Conservation (phyloP, 30 jellyfish, hydroid and myxozoan genomes). For the Chrysaora quinquecirrha region DNA sequence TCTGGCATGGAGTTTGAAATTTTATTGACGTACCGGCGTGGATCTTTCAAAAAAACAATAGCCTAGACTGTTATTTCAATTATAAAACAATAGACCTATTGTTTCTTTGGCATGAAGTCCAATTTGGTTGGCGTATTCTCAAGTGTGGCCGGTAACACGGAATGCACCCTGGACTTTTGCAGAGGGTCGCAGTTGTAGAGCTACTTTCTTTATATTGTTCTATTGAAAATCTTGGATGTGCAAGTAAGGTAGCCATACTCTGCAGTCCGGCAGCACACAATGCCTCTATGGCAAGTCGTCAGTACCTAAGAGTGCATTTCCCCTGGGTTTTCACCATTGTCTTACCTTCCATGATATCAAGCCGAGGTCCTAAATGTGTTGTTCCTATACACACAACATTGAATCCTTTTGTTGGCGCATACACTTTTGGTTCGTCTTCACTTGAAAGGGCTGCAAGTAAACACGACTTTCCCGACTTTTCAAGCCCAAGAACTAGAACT, state of each 20-base stretch:
- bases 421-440: constrained; percentile 44
- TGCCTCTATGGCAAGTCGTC: too few relatives aligned
- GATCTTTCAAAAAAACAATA: too few relatives aligned
- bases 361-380: constrained; percentile 36
- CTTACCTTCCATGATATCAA: constrained; percentile 74
- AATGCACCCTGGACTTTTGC: neutral
- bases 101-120: too few relatives aligned
- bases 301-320: neutral
- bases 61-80: too few relatives aligned
- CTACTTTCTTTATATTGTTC: neutral
- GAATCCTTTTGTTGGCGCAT: constrained; percentile 68
- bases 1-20: too few relatives aligned
- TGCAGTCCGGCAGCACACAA: too few relatives aligned
- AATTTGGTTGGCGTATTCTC: too few relatives aligned
- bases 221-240: neutral
- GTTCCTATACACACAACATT: constrained; percentile 61
- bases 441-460: constrained; percentile 57
- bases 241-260: too few relatives aligned
- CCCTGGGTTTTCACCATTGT: neutral
- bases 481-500: constrained; percentile 69
- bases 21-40: too few relatives aligned
- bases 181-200: neutral
- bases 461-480: constrained; percentile 59
- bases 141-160: neutral
- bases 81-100: too few relatives aligned